These are phyloP conservation scores for Procambarus clarkii DNA, from an alignment of 1,140 invertebrate species.

Conservation along the genomic window DNA sequence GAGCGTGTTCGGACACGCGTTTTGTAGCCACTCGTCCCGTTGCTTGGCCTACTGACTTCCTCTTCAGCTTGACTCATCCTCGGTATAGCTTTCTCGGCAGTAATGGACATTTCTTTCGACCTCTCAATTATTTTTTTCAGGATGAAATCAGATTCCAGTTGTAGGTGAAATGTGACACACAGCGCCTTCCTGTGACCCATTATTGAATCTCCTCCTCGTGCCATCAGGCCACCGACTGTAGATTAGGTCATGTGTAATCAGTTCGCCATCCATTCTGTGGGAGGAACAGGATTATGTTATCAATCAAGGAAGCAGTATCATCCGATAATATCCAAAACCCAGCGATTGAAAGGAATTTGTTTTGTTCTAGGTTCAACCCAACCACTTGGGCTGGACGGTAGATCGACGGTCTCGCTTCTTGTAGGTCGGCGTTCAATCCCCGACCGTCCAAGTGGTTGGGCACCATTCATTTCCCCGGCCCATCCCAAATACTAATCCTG, in stretches of 20 bases:
- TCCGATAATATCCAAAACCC: too few relatives aligned
- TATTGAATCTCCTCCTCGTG: background rate
- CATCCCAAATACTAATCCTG: too few relatives aligned
- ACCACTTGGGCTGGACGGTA: too few relatives aligned
- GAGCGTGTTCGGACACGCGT: background rate
- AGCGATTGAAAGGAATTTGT: too few relatives aligned
- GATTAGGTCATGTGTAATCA: constrained; percentile 64
- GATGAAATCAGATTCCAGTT: background rate
- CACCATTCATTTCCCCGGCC: too few relatives aligned
- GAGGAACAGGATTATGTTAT: background rate
- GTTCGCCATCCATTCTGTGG: constrained; percentile 60
- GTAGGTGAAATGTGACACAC: background rate
- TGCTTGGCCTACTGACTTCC: too few relatives aligned
- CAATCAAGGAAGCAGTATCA: background rate
- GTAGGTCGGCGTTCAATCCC: too few relatives aligned
- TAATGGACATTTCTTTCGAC: background rate
- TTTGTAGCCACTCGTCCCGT: background rate
- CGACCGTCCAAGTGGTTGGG: too few relatives aligned
- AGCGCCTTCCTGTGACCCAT: background rate
- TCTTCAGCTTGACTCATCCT: too few relatives aligned
- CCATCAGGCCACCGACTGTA: constrained; percentile 41
- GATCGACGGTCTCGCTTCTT: too few relatives aligned
- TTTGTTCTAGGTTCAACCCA: too few relatives aligned
- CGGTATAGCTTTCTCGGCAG: background rate
- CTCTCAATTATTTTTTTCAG: background rate